A percentile compares a stretch with the other conserved stretches of the same genome.
phyloP scores from a whole-genome alignment of 2,888 invertebrate species.

The Hypena proboscidalis region DNA sequence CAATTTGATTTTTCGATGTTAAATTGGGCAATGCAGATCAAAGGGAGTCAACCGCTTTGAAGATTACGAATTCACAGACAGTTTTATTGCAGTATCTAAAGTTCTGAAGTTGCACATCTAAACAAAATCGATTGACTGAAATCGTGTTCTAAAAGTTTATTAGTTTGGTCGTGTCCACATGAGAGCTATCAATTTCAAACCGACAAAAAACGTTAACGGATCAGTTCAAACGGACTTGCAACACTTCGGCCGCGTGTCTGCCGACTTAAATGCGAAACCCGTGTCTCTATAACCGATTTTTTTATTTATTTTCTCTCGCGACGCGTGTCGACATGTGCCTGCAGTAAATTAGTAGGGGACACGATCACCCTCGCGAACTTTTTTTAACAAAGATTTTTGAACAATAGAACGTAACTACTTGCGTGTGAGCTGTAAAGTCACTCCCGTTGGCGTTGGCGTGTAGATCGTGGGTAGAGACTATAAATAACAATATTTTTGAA shows the following conservation, averaged over 20 bases:
- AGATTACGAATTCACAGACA: conserved; percentile 25
- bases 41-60: conserved; percentile 41
- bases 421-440: conserved; percentile 78
- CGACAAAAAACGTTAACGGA: conserved; percentile 61
- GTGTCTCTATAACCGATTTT: conserved; percentile 71
- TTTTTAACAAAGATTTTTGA: conserved; percentile 78
- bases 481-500: conserved; percentile 33
- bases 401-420: conserved; percentile 81
- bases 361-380: conserved; percentile 75
- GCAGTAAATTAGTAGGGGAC: conserved; percentile 83
- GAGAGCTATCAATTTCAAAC: conserved; percentile 66
- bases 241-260: conserved; percentile 59
- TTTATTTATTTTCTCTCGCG: conserved; percentile 70
- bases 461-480: conserved; percentile 16
- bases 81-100: conserved; percentile 35
- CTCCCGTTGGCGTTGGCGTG: conserved; percentile 65
- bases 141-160: conserved; percentile 59
- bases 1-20: conserved; percentile 28
- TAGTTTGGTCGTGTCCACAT: conserved; percentile 48
- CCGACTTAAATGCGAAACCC: conserved; percentile 74
- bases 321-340: conserved; percentile 84
- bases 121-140: conserved; percentile 60
- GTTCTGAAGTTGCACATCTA: conserved; percentile 50
- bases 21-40: conserved; percentile 45
- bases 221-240: conserved; percentile 58